These are phyloP conservation scores for Tauraco hartlaubi DNA, from an alignment of 2,797 vertebrate genomes.

Conservation along the genomic window DNA sequence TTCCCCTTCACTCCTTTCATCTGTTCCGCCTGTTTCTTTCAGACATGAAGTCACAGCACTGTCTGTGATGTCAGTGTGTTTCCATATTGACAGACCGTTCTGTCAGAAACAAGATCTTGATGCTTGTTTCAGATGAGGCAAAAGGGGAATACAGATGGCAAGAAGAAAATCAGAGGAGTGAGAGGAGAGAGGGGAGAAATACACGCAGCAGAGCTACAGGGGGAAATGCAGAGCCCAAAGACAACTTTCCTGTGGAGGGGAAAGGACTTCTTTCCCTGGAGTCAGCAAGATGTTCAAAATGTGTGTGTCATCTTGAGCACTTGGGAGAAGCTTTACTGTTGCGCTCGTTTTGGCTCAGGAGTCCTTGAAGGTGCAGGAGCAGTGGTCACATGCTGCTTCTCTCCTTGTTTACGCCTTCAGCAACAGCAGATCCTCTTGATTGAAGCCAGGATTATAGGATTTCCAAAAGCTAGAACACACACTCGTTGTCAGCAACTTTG, in stretches of 20 bases:
- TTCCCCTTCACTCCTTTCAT: slow-evolving; percentile 61
- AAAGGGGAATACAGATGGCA: slow-evolving; percentile 66
- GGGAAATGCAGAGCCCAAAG: neutral
- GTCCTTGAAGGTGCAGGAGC: slow-evolving; percentile 43
- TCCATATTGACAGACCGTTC: slow-evolving; percentile 67
- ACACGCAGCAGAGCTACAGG: neutral
- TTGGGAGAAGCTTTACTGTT: neutral
- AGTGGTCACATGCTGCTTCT: slow-evolving; percentile 26
- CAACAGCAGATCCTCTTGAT: slow-evolving; percentile 58
- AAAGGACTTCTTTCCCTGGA: neutral
- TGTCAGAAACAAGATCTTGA: slow-evolving; percentile 70
- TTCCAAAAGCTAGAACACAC: slow-evolving; percentile 64
- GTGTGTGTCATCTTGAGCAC: neutral
- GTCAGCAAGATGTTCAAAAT: neutral
- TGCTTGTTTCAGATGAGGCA: slow-evolving; percentile 68
- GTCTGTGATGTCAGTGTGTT: slow-evolving; percentile 69
- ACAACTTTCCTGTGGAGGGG: neutral
- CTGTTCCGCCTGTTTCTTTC: slow-evolving; percentile 67
- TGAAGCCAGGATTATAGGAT: slow-evolving; percentile 70
- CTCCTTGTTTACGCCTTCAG: slow-evolving; percentile 68
- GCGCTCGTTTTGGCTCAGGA: rapidly evolving
- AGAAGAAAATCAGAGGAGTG: slow-evolving; percentile 41
- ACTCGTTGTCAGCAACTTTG: slow-evolving; percentile 55
- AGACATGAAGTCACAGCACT: slow-evolving; percentile 70
- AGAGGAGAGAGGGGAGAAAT: neutral